Evolutionary conservation across 1,140 invertebrate genomes (phyloP), one percentile per base, ranked within the genome.

Genomic region (Euura saliciscinereae): DNA sequence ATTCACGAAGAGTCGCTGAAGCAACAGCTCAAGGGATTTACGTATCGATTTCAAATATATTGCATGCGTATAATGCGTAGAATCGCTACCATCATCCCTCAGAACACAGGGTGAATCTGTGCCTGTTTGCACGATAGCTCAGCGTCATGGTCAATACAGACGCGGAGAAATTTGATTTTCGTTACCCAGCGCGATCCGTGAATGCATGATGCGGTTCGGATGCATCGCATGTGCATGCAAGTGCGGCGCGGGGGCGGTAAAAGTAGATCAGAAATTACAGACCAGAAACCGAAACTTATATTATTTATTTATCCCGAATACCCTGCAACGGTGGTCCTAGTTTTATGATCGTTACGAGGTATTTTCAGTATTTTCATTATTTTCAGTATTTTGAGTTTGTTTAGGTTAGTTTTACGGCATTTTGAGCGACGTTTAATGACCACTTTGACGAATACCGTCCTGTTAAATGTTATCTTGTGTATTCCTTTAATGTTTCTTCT

Each of bases 1-100:
- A 28, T 28, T 0, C 28, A 28, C 28, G 28, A 28, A 28, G 28
- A 28, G 28, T 28, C 28, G 28, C 0, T 28, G 28, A 28, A 28
- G 28, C 28, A 28, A 28, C 28, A 28, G 28, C 28, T 28, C 28
- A 28, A 1, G 7, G 64, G 45, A 59, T 59, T 8, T 13, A 70
- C 11, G 70, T 74, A 78, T 79, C 74, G 78, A 80, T 82, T 79
- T 78, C 80, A 84, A 84, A 28, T 28, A 28, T 84, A 85, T 83
- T 75, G 79, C 75, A 75, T 77, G 46, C 46, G 46, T 51, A 8
- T 28, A 77, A 74, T 76, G 70, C 70, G 65, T 68, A 28, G 28
- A 28, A 28, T 28, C 28, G 28, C 28, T 28, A 28, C 28, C 28
- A 28, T 28, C 43, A 72, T 28, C 73, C 66, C 69, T 70, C 76